Evolutionary conservation across 2,888 invertebrate genomes (phyloP).

Genomic region (Orchesellides sinensis): DNA sequence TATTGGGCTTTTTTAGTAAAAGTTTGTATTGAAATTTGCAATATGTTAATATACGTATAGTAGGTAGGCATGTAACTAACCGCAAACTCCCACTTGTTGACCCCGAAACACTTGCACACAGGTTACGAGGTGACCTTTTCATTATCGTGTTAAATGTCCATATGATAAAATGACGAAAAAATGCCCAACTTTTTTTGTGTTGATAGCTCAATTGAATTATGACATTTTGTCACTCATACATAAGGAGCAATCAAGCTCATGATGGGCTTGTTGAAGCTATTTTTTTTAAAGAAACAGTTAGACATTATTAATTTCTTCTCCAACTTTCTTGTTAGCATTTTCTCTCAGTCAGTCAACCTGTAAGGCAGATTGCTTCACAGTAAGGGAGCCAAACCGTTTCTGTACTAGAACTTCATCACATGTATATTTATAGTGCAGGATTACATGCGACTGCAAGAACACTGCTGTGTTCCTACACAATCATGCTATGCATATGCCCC

Average conservation of each 20-base stretch:
- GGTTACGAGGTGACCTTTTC: constrained; percentile 67
- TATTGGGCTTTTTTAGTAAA: no score
- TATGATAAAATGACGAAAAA: constrained; percentile 27
- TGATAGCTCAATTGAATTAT: constrained; percentile 34
- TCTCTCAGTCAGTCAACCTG: not conserved
- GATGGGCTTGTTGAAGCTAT: not conserved
- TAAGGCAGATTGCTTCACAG: constrained; percentile 13
- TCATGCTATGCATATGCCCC: not conserved
- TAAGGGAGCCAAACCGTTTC: constrained; percentile 15
- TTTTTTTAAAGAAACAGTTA: constrained; percentile 5
- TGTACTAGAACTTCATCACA: not conserved
- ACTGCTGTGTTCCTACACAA: not conserved
- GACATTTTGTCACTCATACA: not conserved
- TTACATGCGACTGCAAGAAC: not conserved
- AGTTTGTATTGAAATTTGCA: no score
- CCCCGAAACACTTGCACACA: constrained; percentile 70
- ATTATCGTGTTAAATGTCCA: not conserved
- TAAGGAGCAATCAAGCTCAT: not conserved
- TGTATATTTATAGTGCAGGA: not conserved
- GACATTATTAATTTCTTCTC: constrained; percentile 11
- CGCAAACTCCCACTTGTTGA: constrained; percentile 73
- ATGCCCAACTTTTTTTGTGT: constrained; percentile 1
- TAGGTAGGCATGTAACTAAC: no score
- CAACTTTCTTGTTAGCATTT: constrained; percentile 3
- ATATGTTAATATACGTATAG: no score